These are phyloP conservation scores for Theretra japonica DNA, from an alignment of 2,888 invertebrate species.

Conservation along the genomic window DNA sequence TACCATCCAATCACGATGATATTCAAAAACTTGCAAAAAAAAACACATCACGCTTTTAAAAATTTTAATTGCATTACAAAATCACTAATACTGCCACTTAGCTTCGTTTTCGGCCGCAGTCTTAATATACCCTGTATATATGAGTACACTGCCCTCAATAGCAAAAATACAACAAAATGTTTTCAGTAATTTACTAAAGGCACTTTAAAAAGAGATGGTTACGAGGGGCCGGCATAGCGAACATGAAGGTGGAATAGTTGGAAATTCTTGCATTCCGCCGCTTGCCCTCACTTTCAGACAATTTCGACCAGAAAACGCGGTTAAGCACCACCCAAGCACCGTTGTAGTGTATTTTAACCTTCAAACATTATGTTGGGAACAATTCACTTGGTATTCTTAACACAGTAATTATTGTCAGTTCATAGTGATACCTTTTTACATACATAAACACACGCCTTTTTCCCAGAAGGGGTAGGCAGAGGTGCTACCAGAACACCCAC, in stretches of 20 bases:
- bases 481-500: no score
- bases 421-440: not conserved
- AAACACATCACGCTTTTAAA: no score
- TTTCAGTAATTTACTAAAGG: not conserved
- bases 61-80: no score
- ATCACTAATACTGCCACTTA: no score
- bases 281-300: slow-evolving; percentile 5
- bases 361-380: slow-evolving; percentile 6
- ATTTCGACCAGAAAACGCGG: slow-evolving; percentile 29
- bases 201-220: not conserved
- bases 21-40: no score
- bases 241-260: slow-evolving; percentile 25
- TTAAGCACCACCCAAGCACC: slow-evolving; percentile 5
- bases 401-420: not conserved
- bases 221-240: not conserved
- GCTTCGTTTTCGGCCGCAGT: no score
- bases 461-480: no score
- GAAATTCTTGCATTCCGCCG: slow-evolving; percentile 26
- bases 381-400: slow-evolving; percentile 2
- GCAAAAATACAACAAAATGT: not conserved
- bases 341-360: not conserved
- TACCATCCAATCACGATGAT: no score
- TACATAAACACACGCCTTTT: no score
- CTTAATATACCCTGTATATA: no score
- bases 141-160: not conserved